Evolutionary conservation across 2,797 vertebrate genomes (phyloP), one percentile per base, ranked within the genome.

Genomic region (Hyperoplus lanceolatus): DNA sequence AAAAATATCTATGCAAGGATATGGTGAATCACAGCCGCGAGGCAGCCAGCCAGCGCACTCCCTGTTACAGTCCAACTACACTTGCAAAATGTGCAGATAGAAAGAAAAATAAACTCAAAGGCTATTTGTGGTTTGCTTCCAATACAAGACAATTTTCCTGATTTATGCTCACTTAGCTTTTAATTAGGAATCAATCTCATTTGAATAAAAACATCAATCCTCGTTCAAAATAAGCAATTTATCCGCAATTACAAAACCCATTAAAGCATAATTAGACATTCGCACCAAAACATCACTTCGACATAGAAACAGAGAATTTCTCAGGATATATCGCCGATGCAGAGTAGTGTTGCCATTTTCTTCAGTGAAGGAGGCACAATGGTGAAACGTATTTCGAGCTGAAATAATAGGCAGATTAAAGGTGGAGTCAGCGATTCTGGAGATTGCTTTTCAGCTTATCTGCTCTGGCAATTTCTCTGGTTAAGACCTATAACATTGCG

Each of bases 181-280:
- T 93, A 94, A 94, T 94, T 91, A 92, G 87, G 89, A 93, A 94
- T 95, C 90, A 93, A 93, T 94, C 91, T 93, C 75, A 94, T 95
- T 92, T 91, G 89, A 93, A 95, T 94, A 82, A 77, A 93, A 94
- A 91, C 85, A 93, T 93, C 90, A 87, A 93, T 92, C 85, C 90
- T 93, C 85, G 80, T 92, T 90, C 91, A 91, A 92, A 93, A 94
- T 88, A 91, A 87, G 79, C 91, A 91, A 93, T 94, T 95, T 94
- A 92, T 94, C 84, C 76, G 86, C 92, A 94, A 94, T 95, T 94
- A 94, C 80, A 88, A 89, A 95, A 90, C 62, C 89, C 89, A 94
- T 95, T 94, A 94, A 93, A 88, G 89, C 74, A 90, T 94, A 93
- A 95, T 95, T 93, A 94, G 81, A 91, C 81, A 83, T 92, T 93